Percentiles rank a stretch among this genome's conserved stretches.
phyloP scores from a whole-genome alignment of 1,140 invertebrate genomes.

The Agrypnia vestita region DNA sequence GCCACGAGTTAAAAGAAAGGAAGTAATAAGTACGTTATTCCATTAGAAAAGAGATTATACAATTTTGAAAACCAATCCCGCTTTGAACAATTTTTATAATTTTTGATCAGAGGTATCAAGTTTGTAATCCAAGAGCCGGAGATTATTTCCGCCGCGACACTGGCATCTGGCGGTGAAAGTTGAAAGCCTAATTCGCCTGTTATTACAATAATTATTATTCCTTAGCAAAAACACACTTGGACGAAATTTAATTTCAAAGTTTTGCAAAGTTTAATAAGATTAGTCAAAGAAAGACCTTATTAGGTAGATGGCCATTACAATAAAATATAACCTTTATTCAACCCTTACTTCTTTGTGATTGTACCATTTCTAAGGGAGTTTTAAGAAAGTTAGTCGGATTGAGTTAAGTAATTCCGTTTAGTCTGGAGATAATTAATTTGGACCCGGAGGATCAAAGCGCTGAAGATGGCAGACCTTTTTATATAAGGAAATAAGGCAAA shows the following conservation, averaged over 20 bases:
- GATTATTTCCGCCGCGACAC: neutral
- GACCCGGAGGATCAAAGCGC: conserved; percentile 16
- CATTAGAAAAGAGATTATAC: too few relatives aligned
- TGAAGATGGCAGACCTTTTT: neutral
- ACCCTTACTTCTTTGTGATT: neutral
- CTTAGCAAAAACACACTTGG: conserved; percentile 3
- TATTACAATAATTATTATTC: conserved; percentile 1
- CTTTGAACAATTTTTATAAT: too few relatives aligned
- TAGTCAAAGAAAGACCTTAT: conserved; percentile 34
- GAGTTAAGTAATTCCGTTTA: conserved; percentile 7
- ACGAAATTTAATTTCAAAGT: conserved; percentile 24
- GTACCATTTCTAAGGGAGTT: conserved; percentile 2
- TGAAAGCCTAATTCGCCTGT: neutral
- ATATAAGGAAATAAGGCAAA: too few relatives aligned
- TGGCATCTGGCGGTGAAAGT: neutral
- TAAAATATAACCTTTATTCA: conserved; percentile 25
- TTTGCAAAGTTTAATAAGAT: conserved; percentile 27
- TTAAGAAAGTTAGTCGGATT: conserved; percentile 8
- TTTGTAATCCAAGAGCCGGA: neutral
- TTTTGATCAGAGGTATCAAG: neutral
- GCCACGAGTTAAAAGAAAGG: too few relatives aligned
- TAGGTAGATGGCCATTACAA: conserved; percentile 20
- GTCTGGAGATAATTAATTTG: conserved; percentile 10
- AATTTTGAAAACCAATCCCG: too few relatives aligned
- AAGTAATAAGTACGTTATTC: too few relatives aligned